A percentile compares a stretch with the other conserved stretches of the same genome.
These are phyloP conservation scores for Clarias gariepinus DNA, from an alignment of 2,113 vertebrate genomes.

Conservation along the genomic window DNA sequence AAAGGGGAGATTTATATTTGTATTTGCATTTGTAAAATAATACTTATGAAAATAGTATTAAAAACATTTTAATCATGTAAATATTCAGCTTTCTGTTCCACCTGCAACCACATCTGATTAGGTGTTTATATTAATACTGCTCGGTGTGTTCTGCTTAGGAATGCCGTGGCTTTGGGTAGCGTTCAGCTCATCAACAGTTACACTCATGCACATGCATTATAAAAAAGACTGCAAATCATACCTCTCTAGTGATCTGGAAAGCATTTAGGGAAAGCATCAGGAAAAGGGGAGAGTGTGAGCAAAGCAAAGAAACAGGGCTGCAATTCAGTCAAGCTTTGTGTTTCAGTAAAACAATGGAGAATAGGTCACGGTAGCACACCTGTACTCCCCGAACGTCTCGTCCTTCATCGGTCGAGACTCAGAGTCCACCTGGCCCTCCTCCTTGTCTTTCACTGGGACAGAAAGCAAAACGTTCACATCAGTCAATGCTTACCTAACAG, in stretches of 20 bases:
- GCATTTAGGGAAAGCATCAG: slow-evolving; percentile 63
- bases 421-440: slow-evolving; percentile 89
- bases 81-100: neutral
- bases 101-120: neutral
- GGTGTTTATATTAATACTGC: neutral
- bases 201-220: slow-evolving; percentile 42
- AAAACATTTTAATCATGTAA: neutral
- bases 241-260: slow-evolving; percentile 91
- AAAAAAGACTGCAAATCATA: slow-evolving; percentile 70
- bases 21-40: no score
- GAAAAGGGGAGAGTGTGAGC: slow-evolving; percentile 58
- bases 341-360: neutral
- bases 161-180: neutral
- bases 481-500: neutral
- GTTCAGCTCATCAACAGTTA: neutral
- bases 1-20: no score
- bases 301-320: slow-evolving; percentile 55
- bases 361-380: slow-evolving; percentile 68
- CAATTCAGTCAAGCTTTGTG: slow-evolving; percentile 8
- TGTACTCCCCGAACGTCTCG: slow-evolving; percentile 91
- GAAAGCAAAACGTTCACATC: slow-evolving; percentile 35
- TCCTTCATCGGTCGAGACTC: slow-evolving; percentile 91
- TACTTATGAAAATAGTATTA: neutral
- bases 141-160: neutral
- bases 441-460: slow-evolving; percentile 88